These are phyloP conservation scores for Elachura formosa DNA, from an alignment of 2,113 vertebrate species.

Conservation along the genomic window DNA sequence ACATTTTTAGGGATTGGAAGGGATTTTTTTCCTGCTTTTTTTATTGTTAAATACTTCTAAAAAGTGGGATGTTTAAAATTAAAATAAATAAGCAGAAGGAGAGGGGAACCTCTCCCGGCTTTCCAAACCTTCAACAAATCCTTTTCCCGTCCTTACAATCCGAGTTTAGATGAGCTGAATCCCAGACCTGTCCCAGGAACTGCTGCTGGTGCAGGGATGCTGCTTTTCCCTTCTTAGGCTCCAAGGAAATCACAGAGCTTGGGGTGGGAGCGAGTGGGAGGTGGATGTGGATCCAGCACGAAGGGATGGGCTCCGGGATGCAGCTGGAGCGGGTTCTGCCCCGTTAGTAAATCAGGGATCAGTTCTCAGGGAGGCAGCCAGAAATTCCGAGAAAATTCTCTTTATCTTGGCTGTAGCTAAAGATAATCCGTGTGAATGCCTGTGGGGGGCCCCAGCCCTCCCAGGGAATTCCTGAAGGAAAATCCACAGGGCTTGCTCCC, in stretches of 20 bases:
- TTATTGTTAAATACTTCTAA: accelerated
- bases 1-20: not conserved
- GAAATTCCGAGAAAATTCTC: not conserved
- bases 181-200: not conserved
- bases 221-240: not conserved
- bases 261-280: not conserved
- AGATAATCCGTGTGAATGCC: not conserved
- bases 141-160: not conserved
- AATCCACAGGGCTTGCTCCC: not conserved
- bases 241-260: accelerated
- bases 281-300: not conserved
- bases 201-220: not conserved
- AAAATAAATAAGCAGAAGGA: not conserved
- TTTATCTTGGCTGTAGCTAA: not conserved
- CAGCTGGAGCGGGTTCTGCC: accelerated
- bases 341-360: not conserved
- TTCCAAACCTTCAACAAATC: not conserved
- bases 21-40: not conserved
- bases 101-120: accelerated
- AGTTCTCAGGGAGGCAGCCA: not conserved
- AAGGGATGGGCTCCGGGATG: not conserved
- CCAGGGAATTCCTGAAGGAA: not conserved
- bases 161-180: accelerated
- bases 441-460: not conserved
- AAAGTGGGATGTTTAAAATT: not conserved